A percentile compares a stretch with the other conserved stretches of the same genome.
phyloP scores from a whole-genome alignment of 2,888 invertebrate species.

The Dusona sp. region DNA sequence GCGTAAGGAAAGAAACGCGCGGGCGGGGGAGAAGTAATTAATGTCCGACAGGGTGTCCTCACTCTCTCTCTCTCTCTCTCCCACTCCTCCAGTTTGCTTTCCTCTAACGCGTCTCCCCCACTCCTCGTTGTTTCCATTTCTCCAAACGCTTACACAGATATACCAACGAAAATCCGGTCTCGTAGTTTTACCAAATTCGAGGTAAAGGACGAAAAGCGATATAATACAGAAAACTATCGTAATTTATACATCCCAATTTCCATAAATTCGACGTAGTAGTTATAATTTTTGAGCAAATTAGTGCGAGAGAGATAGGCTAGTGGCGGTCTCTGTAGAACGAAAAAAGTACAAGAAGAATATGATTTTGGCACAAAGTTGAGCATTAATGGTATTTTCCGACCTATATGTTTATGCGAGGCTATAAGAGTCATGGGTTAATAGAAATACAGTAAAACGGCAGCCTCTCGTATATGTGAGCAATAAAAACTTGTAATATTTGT shows the following conservation, averaged over 20 bases:
- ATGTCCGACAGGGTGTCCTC: conserved; percentile 81
- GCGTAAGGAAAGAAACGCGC: conserved; percentile 71
- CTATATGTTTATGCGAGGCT: neutral
- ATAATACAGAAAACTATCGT: neutral
- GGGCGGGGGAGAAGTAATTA: conserved; percentile 80
- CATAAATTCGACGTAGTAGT: neutral
- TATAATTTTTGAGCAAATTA: neutral
- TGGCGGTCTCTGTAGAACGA: conserved; percentile 12
- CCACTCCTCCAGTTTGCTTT: conserved; percentile 30
- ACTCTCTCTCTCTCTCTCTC: conserved; percentile 46
- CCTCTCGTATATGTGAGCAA: neutral
- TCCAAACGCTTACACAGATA: neutral
- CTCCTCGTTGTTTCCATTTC: neutral
- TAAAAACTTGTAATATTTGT: neutral
- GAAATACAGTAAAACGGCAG: neutral
- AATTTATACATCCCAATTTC: neutral
- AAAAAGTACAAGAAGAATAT: conserved; percentile 2
- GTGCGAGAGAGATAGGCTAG: neutral
- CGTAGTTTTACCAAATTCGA: neutral
- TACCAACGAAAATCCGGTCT: conserved; percentile 4
- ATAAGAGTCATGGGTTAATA: no score
- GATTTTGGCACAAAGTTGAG: no score
- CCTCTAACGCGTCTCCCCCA: conserved; percentile 11
- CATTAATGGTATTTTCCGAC: neutral
- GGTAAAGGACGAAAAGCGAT: neutral